Evolutionary conservation across 1,140 invertebrate genomes (phyloP), one percentile per base, ranked within the genome.

Genomic region (Drosophila cardini): DNA sequence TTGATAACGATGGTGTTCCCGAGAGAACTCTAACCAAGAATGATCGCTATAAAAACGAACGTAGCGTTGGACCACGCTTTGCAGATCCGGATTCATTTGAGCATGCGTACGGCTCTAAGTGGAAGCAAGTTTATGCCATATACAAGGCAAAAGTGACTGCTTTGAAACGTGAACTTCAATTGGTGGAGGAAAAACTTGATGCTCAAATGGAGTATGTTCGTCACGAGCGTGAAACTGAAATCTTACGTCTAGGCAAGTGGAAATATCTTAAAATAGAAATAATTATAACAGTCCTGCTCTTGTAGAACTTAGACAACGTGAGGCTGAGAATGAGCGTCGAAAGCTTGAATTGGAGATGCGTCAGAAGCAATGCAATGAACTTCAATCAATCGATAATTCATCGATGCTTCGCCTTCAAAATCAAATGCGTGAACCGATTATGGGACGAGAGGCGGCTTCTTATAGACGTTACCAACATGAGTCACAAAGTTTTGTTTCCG

Each of bases 191-290:
- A 58, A 98, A 98, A 85, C 92, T 99, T 0, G 97, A 98, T 84
- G 96, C 97, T 43, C 97, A 99, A 92, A 98, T 99, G 96, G 97
- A 99, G 90, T 97, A 96, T 91, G 96, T 97, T 2, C 95, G 96
- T 85, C 97, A 97, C 91, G 97, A 98, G 91, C 97, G 97, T 81
- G 97, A 98, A 91, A 97, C 97, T 21, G 96, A 98, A 92, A 93
- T 97, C 57, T 93, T 98, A 8, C 93, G 97, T 84, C 96, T 97
- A 94, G 96, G 96, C 97, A 87, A 93, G 72, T 73, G 34, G 30
- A 13, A 34, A 52, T 15, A 11, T 2, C 70, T 30, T 30, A 2
- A 26, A 21, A 9, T 48, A n/a, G 11, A 13, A 13, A 10, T n/a
- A 10, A 5, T 11, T 32, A 13, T 13, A 52, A 30, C 32, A 8